These are phyloP conservation scores for Daboia siamensis DNA, from an alignment of 2,113 vertebrate species.

Conservation along the genomic window DNA sequence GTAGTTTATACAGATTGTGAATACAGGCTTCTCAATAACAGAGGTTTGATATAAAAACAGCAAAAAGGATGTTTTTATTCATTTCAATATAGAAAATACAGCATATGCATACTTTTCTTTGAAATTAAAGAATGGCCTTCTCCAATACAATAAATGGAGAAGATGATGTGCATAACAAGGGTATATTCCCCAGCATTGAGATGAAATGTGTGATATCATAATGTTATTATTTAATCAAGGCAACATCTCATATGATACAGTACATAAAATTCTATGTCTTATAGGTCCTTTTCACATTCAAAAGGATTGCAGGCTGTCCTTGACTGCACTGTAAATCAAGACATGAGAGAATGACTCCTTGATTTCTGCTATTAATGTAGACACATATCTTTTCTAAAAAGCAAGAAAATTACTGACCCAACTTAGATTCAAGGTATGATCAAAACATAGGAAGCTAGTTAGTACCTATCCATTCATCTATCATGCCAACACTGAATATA, in stretches of 20 bases:
- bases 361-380: not conserved
- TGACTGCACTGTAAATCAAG: not conserved
- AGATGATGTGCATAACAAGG: too few species aligned
- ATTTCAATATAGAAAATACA: not conserved
- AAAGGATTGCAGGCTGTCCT: not conserved
- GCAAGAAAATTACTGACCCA: not conserved
- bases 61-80: not conserved
- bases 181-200: not conserved
- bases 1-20: not conserved
- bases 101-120: not conserved
- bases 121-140: not conserved
- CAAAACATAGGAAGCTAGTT: not conserved
- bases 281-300: not conserved
- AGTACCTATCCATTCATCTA: not conserved
- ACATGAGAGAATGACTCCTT: not conserved
- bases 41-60: not conserved
- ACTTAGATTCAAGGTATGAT: not conserved
- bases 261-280: not conserved
- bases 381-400: not conserved
- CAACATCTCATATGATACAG: not conserved
- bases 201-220: not conserved
- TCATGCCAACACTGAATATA: not conserved
- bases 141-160: not conserved
- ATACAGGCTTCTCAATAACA: not conserved
- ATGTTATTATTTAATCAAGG: not conserved